Base-by-base conservation (phyloP, 2,797 vertebrate genomes). In the Saxicola maurus region DNA sequence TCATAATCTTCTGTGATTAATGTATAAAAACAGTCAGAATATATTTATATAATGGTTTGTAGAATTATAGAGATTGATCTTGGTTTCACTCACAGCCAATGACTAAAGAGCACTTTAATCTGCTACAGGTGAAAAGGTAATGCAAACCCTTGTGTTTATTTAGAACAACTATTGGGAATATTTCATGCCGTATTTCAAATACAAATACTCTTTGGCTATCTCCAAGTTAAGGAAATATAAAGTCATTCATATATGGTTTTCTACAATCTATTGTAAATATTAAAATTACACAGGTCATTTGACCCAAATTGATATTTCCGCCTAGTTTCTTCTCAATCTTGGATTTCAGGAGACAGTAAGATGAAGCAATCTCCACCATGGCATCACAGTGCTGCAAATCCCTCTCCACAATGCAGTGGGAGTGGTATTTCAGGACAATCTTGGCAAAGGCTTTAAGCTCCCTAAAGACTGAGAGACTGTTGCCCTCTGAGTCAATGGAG, bases 201-300 rank as follows among this genome's bases (percentile, higher is more conserved):
- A 96, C 89, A 96, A 96, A 97, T 96, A 96, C 91, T 95, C 94
- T 89, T 91, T 95, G 90, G 92, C 94, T 88, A 81, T 94, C 86
- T 96, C 86, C 10, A 76, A 96, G 91, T 95, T 51, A 55, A 94
- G 95, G 93, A 97, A 96, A 96, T 97, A 94, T 93, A 94, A 96
- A 96, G 94, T 92, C 92, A 95, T 96, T 95, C 95, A 79, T 86
- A 92, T 94, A 95, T 93, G 83, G 94, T 94, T 96, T 96, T 95
- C 96, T 94, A 94, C 92, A 94, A 82, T 95, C 96, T 95, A 90
- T 94, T 96, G 93, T 94, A 97, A 96, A 96, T 96, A 96, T 93
- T 95, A 94, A 96, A 97, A 97, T 97, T 97, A 96, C 96, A 97
- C 96, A 96, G 96, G 92, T 96, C 96, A 96, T 97, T 97, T 96